Conservation (phyloP, 2,888 invertebrate genomes). For the Adela reaumurella region DNA sequence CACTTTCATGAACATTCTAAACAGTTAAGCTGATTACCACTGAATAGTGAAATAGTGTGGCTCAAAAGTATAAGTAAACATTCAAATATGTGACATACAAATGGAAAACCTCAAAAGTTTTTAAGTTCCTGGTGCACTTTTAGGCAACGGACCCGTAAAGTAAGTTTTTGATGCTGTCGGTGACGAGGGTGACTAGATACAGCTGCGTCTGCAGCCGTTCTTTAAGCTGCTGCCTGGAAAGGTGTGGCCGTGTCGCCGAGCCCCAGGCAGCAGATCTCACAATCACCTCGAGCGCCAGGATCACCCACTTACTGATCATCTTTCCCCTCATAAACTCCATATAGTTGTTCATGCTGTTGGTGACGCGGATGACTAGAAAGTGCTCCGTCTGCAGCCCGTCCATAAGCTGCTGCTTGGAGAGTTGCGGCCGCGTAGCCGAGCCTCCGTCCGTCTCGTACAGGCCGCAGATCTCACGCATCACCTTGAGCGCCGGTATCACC, state of each 20-base stretch:
- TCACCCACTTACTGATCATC: constrained; percentile 67
- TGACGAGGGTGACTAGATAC: constrained; percentile 88
- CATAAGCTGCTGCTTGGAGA: constrained; percentile 71
- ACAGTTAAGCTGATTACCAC: too few relatives aligned
- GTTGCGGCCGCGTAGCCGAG: constrained; percentile 40
- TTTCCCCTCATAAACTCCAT: constrained; percentile 79
- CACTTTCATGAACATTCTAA: too few relatives aligned
- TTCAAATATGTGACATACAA: too few relatives aligned
- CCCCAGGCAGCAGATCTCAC: constrained; percentile 85
- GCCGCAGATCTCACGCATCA: constrained; percentile 93
- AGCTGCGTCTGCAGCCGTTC: constrained; percentile 89
- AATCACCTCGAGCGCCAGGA: constrained; percentile 94
- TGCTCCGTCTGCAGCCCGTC: constrained; percentile 89
- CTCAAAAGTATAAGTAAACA: too few relatives aligned
- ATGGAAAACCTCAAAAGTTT: too few relatives aligned
- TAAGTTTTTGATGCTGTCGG: constrained; percentile 85
- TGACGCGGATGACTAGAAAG: constrained; percentile 88
- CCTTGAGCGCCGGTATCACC: constrained; percentile 87
- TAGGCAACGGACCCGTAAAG: constrained; percentile 60
- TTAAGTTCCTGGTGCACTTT: too few relatives aligned
- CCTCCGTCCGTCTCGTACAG: constrained; percentile 78
- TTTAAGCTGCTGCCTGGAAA: constrained; percentile 71
- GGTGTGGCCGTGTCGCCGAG: constrained; percentile 40
- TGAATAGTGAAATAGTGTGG: too few relatives aligned
- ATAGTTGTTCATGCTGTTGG: constrained; percentile 85